Percentiles rank a stretch among this genome's conserved stretches.
Evolutionary conservation across 2,888 invertebrate genomes (phyloP).

Genomic region (Spisula subtruncata): DNA sequence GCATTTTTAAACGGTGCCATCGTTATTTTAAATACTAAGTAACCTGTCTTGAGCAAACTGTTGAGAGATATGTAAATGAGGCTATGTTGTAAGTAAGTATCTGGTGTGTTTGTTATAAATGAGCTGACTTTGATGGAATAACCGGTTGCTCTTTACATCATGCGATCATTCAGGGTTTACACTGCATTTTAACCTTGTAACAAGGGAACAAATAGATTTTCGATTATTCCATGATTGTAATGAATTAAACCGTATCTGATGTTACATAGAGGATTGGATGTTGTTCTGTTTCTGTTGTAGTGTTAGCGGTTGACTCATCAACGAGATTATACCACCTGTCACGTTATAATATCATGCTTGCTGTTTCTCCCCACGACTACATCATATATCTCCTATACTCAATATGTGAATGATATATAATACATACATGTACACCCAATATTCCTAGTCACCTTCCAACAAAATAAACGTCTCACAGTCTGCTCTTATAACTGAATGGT

Average conservation of each 20-base stretch:
- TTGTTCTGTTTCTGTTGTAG: slow-evolving; percentile 1
- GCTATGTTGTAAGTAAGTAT: too few relatives aligned
- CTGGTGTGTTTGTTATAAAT: too few relatives aligned
- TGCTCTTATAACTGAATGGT: neutral
- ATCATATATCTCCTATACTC: neutral
- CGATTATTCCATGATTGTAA: neutral
- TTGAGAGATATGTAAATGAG: too few relatives aligned
- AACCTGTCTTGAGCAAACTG: too few relatives aligned
- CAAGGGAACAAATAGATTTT: neutral
- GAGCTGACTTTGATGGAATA: too few relatives aligned
- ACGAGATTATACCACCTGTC: neutral
- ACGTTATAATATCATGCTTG: slow-evolving; percentile 10
- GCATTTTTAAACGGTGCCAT: too few relatives aligned
- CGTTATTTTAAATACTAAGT: too few relatives aligned
- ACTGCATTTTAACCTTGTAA: too few relatives aligned
- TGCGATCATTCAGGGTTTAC: too few relatives aligned
- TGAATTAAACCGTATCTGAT: neutral
- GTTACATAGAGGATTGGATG: neutral
- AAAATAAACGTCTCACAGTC: neutral
- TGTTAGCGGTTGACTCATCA: neutral
- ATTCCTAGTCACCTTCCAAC: neutral
- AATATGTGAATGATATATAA: neutral
- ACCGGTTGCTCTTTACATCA: too few relatives aligned
- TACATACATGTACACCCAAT: neutral
- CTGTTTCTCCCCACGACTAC: neutral